Base-by-base conservation (phyloP, 2,113 vertebrate species). In the Etheostoma cragini region DNA sequence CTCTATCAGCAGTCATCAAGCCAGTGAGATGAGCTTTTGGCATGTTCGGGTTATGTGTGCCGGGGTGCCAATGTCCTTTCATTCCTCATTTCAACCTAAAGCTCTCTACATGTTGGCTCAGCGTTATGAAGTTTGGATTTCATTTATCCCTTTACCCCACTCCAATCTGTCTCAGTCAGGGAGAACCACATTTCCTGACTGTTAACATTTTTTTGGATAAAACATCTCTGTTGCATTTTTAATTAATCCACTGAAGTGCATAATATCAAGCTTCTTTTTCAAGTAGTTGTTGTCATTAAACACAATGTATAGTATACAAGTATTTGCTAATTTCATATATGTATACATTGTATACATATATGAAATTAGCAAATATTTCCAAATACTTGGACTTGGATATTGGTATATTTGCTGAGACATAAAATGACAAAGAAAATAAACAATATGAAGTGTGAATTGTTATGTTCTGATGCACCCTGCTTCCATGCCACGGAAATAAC, bases 71-170 rank as follows among this genome's bases (percentile, higher is more conserved):
- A 58, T 72, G 80, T 90, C 81, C 79, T 86, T 85, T 74, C 89
- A 81, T 72, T 89, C 66, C 75, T 89, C 88, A 88, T 89, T 90
- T 85, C 72, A 79, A 78, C 83, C 79, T 86, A 87, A 73, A 89
- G 76, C 72, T 42, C 72, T 86, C 81, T 65, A 53, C 65, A 56
- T 81, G 77, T 92, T 88, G 88, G 81, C 88, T 85, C 76, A 72
- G 76, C 6, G 7, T 63, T 72, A 88, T 88, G 84, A 82, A 75
- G 85, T 89, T 84, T 87, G 82, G 78, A 85, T 89, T 87, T 81
- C 38, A 85, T 79, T 80, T 38, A 58, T 72, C 77, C 50, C 80
- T 73, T 61, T 71, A 64, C 76, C 19, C n/a, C 53, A 1, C 38
- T 81, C 61, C 78, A 84, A 78, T 87, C 78, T 70, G 82, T 75